Evolutionary conservation across 2,797 vertebrate genomes (phyloP).

Genomic region (Labeo calbasu): DNA sequence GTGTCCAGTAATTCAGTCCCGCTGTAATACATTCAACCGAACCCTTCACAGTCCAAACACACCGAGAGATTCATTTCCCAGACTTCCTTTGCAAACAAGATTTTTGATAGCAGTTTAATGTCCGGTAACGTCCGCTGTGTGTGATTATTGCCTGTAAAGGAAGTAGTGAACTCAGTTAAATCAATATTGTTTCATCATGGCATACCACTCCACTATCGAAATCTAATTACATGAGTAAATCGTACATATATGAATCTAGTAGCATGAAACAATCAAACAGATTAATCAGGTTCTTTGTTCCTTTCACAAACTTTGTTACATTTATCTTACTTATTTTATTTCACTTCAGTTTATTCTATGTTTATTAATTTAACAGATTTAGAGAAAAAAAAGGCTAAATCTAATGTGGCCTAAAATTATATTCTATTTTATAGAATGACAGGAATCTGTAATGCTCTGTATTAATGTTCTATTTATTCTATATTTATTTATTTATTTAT

Average conservation of each 20-base stretch:
- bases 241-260: not conserved
- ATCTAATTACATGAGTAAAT: not conserved
- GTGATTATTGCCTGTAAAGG: not conserved
- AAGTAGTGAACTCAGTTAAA: constrained; percentile 8
- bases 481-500: too few relatives aligned
- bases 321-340: not conserved
- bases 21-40: not conserved
- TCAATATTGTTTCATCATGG: constrained; percentile 3
- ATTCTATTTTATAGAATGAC: not conserved
- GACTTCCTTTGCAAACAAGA: constrained; percentile 8
- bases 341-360: not conserved
- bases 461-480: not conserved
- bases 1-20: not conserved
- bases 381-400: not conserved
- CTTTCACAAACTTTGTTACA: not conserved
- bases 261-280: not conserved
- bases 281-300: not conserved
- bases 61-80: not conserved
- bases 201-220: not conserved
- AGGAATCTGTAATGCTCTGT: not conserved
- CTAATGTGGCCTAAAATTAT: not conserved
- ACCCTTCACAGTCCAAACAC: not conserved
- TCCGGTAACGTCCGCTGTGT: not conserved
- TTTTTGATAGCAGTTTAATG: not conserved
- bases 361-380: not conserved